phyloP scores from a whole-genome alignment of 1,140 invertebrate species.

The Apis dorsata region DNA sequence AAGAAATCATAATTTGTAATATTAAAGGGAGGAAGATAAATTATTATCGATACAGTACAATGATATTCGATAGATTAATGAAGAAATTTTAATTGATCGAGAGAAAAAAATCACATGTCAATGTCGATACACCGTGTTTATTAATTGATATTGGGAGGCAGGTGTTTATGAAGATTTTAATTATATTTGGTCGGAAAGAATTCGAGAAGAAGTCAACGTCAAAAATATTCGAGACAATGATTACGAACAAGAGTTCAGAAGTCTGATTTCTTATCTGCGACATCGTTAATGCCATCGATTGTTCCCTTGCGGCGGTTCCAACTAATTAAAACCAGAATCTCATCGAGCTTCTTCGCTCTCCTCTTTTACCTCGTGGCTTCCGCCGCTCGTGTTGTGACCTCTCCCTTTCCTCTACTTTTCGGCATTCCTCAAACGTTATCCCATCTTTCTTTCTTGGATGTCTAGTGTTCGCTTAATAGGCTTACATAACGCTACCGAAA shows the following conservation, averaged over 20 bases:
- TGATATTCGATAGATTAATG: neutral
- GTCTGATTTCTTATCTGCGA: constrained; percentile 74
- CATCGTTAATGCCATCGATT: constrained; percentile 79
- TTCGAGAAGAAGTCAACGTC: constrained; percentile 9
- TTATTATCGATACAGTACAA: neutral
- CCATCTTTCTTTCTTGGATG: constrained; percentile 56
- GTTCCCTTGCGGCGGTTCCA: constrained; percentile 75
- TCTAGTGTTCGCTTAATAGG: constrained; percentile 68
- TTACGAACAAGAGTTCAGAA: constrained; percentile 60
- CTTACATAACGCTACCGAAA: constrained; percentile 65
- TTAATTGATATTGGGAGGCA: neutral
- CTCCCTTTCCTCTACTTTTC: constrained; percentile 58
- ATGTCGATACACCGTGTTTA: neutral
- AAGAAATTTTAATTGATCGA: neutral
- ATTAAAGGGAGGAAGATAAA: neutral
- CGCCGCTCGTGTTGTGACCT: constrained; percentile 55
- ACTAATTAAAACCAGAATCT: constrained; percentile 77
- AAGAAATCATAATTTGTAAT: neutral
- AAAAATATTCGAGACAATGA: constrained; percentile 30
- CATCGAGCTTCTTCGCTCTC: constrained; percentile 59
- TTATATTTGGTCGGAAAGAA: constrained; percentile 27
- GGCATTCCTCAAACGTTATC: constrained; percentile 68
- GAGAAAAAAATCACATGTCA: neutral
- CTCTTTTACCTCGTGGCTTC: constrained; percentile 62
- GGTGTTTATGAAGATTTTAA: constrained; percentile 37